Percentiles rank a stretch among this genome's conserved stretches.
These are phyloP conservation scores for Hiodon alosoides DNA, from an alignment of 2,113 vertebrate species.

Conservation along the genomic window DNA sequence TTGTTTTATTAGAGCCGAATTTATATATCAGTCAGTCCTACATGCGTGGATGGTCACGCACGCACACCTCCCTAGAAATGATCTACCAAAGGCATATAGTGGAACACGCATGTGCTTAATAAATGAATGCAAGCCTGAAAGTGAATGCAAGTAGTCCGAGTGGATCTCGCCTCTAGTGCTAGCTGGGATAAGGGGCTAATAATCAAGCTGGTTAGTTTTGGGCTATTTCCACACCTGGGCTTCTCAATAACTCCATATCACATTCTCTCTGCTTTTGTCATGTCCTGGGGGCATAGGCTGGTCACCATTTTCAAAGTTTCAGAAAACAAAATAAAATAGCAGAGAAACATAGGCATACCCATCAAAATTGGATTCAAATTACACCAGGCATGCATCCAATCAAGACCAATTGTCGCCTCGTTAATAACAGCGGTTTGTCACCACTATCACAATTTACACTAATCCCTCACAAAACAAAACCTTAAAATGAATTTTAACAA, in stretches of 20 bases:
- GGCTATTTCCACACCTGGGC: not conserved
- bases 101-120: no score
- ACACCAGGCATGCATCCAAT: slow-evolving; percentile 26
- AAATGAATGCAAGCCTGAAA: no score
- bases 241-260: not conserved
- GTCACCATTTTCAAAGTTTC: not conserved
- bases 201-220: not conserved
- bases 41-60: no score
- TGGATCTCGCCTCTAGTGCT: no score
- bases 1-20: no score
- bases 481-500: slow-evolving; percentile 33
- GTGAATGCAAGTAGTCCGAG: no score
- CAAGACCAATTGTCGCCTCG: slow-evolving; percentile 27
- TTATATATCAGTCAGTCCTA: no score
- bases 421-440: slow-evolving; percentile 13
- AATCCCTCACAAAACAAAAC: slow-evolving; percentile 47
- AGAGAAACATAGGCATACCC: not conserved
- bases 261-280: not conserved
- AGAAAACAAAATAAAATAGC: slow-evolving; percentile 20
- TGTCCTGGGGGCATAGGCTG: not conserved
- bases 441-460: slow-evolving; percentile 44
- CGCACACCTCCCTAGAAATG: no score
- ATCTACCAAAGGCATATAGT: no score
- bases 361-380: not conserved
- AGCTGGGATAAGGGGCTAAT: not conserved